A percentile compares a stretch with the other conserved stretches of the same genome.
phyloP scores from a whole-genome alignment of 2,888 invertebrate genomes.

The Blastobasis lacticolella region DNA sequence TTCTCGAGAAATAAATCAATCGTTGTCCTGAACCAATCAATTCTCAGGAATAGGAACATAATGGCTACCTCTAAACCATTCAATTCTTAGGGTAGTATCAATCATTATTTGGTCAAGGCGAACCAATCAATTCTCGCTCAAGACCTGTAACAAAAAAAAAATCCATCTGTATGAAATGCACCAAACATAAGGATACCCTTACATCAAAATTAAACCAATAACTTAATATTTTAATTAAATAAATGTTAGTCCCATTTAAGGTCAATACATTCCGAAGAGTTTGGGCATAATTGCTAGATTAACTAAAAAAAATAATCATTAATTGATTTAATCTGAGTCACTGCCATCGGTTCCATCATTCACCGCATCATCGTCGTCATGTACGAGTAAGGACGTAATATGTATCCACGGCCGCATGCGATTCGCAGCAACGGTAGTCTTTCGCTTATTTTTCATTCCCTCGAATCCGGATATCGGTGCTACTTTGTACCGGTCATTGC shows the following conservation, averaged over 20 bases:
- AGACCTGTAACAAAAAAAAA: not conserved
- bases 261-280: not conserved
- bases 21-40: not conserved
- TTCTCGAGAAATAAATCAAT: not conserved
- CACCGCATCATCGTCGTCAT: not conserved
- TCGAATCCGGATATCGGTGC: not conserved
- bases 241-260: not conserved
- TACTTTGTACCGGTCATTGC: not conserved
- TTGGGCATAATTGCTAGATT: not conserved
- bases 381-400: not conserved
- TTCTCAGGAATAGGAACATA: too few relatives aligned
- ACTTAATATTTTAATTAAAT: too few relatives aligned
- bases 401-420: not conserved
- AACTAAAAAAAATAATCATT: not conserved
- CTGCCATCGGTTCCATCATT: not conserved
- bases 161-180: too few relatives aligned
- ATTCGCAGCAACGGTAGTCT: not conserved
- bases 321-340: not conserved
- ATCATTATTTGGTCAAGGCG: too few relatives aligned
- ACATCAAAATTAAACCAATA: too few relatives aligned
- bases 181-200: too few relatives aligned
- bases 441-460: not conserved
- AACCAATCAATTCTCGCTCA: not conserved
- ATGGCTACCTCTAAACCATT: too few relatives aligned
- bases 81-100: too few relatives aligned